Conservation (phyloP, 2,888 invertebrate species). For the Parnassius apollo region DNA sequence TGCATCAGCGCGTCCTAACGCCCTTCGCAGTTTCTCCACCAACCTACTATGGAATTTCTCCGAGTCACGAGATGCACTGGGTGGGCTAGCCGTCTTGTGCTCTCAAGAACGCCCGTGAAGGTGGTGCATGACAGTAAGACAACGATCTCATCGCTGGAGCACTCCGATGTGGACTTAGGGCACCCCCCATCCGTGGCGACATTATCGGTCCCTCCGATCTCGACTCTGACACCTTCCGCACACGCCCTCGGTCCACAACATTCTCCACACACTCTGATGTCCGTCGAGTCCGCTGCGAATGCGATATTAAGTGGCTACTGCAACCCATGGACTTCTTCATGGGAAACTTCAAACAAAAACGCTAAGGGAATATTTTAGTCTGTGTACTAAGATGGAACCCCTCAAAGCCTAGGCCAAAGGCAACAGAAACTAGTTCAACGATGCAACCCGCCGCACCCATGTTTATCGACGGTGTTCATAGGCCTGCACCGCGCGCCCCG, state of each 20-base stretch:
- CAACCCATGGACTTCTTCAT: no score
- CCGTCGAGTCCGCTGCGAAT: conserved; percentile 88
- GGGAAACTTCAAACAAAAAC: no score
- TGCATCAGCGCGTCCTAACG: conserved; percentile 82
- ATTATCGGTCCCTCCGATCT: conserved; percentile 87
- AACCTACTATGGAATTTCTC: conserved; percentile 91
- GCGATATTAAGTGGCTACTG: conserved; percentile 41
- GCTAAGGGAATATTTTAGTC: no score
- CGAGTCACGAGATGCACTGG: conserved; percentile 78
- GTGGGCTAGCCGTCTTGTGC: conserved; percentile 83
- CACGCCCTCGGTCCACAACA: conserved; percentile 39
- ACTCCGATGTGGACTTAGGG: conserved; percentile 83
- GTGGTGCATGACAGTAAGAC: conserved; percentile 75
- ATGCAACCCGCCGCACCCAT: no score
- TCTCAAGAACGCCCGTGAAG: conserved; percentile 83
- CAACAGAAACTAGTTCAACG: no score
- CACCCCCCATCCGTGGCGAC: conserved; percentile 82
- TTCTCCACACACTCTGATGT: conserved; percentile 85
- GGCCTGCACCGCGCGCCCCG: no score
- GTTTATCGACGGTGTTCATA: no score
- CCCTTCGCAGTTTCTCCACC: conserved; percentile 88
- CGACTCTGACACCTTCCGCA: conserved; percentile 85
- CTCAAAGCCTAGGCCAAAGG: no score
- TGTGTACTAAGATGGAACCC: no score
- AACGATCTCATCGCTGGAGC: conserved; percentile 84